Evolutionary conservation across 2,797 vertebrate species (phyloP).

Genomic region (Helicolenus hilgendorfi): DNA sequence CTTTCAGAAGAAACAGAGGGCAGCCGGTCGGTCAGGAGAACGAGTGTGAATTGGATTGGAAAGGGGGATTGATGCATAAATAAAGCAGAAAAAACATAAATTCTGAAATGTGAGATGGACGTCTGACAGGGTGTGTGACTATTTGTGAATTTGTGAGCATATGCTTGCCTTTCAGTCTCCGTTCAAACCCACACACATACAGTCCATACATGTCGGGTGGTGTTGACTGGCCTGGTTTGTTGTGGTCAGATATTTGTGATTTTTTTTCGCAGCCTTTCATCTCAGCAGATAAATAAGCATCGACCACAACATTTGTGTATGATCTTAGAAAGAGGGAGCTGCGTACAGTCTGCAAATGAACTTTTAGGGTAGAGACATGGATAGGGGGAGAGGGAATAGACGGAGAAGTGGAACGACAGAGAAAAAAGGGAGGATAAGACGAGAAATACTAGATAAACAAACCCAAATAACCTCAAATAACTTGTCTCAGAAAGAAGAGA

Average conservation of each 20-base stretch:
- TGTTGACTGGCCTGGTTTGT: conserved; percentile 46
- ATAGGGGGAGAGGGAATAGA: background rate
- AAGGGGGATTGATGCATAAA: conserved; percentile 70
- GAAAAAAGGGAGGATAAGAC: conserved; percentile 1
- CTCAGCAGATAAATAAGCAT: conserved; percentile 43
- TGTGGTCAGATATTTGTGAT: conserved; percentile 64
- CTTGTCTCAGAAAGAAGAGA: background rate
- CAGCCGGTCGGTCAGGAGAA: conserved; percentile 60
- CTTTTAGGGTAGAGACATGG: conserved; percentile 8
- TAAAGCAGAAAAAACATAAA: conserved; percentile 57
- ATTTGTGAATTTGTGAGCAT: conserved; percentile 19
- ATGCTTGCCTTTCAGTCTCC: background rate
- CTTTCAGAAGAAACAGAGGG: conserved; percentile 76
- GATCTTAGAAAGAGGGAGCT: conserved; percentile 35
- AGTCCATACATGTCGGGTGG: conserved; percentile 1
- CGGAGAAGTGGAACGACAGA: background rate
- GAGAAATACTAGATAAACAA: conserved; percentile 39
- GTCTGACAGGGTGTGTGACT: conserved; percentile 34
- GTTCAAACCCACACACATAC: conserved; percentile 19
- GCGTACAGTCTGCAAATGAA: conserved; percentile 27
- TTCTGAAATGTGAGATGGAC: conserved; percentile 55
- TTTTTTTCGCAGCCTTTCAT: conserved; percentile 36
- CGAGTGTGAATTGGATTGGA: conserved; percentile 60
- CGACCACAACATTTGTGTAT: conserved; percentile 35
- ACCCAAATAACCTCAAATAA: conserved; percentile 34